These are phyloP conservation scores for Myotis brandtii DNA, from an alignment of 2,113 vertebrate genomes.

Conservation along the genomic window DNA sequence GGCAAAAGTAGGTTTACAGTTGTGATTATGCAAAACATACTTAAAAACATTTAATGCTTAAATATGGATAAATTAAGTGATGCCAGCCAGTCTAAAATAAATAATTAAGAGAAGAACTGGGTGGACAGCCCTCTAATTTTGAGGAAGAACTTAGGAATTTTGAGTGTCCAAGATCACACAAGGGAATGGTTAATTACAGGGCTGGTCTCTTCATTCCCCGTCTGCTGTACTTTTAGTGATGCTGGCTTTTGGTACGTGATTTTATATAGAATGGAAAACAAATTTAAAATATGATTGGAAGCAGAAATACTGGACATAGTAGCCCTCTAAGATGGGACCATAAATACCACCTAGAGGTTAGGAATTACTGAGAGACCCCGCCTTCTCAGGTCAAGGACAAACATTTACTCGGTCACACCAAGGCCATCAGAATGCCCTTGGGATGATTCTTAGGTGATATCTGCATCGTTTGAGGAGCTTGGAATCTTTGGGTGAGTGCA, in stretches of 20 bases:
- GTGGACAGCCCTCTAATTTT: neutral
- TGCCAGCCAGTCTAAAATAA: neutral
- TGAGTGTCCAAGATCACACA: neutral
- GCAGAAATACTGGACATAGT: neutral
- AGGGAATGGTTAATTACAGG: neutral
- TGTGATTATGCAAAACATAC: neutral
- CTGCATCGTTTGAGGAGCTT: neutral
- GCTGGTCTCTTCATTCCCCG: neutral
- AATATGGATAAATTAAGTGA: neutral
- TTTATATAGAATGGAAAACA: conserved; percentile 30
- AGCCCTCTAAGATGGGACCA: neutral
- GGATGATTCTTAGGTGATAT: neutral
- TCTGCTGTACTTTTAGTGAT: neutral
- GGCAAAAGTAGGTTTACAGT: neutral
- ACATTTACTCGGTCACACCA: neutral
- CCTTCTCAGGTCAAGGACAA: neutral
- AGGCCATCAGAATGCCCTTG: neutral
- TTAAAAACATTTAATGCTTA: neutral
- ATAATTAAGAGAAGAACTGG: neutral
- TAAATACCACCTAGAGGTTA: neutral
- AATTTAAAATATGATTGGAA: conserved; percentile 24
- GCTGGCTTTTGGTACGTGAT: neutral
- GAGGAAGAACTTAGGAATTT: neutral
- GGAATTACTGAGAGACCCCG: neutral
- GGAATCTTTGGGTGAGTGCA: neutral